A percentile compares a stretch with the other conserved stretches of the same genome.
Conservation (phyloP, 1,140 invertebrate genomes). For the Holcopasites calliopsidis region DNA sequence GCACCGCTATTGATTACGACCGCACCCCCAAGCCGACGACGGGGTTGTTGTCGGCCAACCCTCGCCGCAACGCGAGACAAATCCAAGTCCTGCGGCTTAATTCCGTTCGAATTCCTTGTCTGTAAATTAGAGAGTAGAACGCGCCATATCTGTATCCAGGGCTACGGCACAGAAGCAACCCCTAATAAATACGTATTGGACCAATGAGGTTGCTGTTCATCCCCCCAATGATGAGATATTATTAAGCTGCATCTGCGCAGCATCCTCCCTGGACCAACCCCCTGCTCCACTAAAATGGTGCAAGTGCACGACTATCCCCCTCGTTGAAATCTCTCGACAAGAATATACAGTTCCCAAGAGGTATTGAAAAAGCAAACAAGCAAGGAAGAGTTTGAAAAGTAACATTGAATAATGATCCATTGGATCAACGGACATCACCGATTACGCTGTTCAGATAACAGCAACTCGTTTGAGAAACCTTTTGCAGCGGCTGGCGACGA, state of each 20-base stretch:
- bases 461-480: conserved; percentile 19
- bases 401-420: background rate
- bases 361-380: too few species aligned
- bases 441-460: conserved; percentile 10
- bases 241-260: conserved; percentile 41
- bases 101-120: conserved; percentile 43
- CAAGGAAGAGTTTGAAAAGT: too few species aligned
- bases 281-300: conserved; percentile 44
- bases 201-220: background rate
- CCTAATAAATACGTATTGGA: too few species aligned
- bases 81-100: too few species aligned
- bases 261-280: conserved; percentile 55
- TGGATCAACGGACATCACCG: background rate
- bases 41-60: conserved; percentile 35
- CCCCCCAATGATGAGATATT: background rate
- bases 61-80: conserved; percentile 34
- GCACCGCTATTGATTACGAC: conserved; percentile 58
- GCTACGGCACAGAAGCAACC: too few species aligned
- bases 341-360: too few species aligned
- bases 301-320: background rate
- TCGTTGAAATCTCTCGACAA: conserved; percentile 3
- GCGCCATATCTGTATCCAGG: too few species aligned
- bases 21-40: conserved; percentile 51
- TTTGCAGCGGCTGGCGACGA: conserved; percentile 18
- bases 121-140: conserved; percentile 4